Evolutionary conservation across 2,888 invertebrate species (phyloP), one percentile per base, ranked within the genome.

Genomic region (Nomada lathburiana): DNA sequence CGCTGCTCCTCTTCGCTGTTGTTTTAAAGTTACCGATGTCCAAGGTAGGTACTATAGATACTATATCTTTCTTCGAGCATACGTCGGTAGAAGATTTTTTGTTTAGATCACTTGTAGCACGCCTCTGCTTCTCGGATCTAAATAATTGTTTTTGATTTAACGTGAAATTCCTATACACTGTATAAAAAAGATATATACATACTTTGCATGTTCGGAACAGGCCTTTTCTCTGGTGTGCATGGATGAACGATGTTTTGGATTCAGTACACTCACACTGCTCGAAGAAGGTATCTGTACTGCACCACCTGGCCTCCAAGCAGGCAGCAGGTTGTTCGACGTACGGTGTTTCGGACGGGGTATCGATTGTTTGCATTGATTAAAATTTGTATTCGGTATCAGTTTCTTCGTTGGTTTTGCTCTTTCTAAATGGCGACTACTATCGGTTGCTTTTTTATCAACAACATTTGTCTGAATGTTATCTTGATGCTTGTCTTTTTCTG

Each of bases 221-320:
- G 20, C 36, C 9, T 44, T 80, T 26, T 84, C 72, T 52, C 26
- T 77, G 42, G 50, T 29, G 16, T 68, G 63, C 4, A 29, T 47
- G 7, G 36, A 9, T 2, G 55, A 1, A 11, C 77, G 69, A 59
- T 42, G 26, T 36, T 80, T 83, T 29, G 81, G 36, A 26, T 55
- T 60, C 20, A 74, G 44, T 7, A 53, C 53, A 0, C 73, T 73
- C 4, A 67, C 55, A 23, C 75, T 88, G 20, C 55, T 76, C 11
- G 85, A 81, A 0, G 82, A 44, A 13, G 76, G 67, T n/a, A 77
- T 60, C 71, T 72, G 83, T 0, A 55, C 70, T 7, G 55, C 59
- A 11, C 84, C 87, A 2, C 65, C 86, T 7, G 88, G 88, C 52
- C 63, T 83, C 83, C 87, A 83, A 42, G 68, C 82, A 4, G 84